Evolutionary conservation across 2,797 vertebrate genomes (phyloP).

Genomic region (Thunnus albacares): DNA sequence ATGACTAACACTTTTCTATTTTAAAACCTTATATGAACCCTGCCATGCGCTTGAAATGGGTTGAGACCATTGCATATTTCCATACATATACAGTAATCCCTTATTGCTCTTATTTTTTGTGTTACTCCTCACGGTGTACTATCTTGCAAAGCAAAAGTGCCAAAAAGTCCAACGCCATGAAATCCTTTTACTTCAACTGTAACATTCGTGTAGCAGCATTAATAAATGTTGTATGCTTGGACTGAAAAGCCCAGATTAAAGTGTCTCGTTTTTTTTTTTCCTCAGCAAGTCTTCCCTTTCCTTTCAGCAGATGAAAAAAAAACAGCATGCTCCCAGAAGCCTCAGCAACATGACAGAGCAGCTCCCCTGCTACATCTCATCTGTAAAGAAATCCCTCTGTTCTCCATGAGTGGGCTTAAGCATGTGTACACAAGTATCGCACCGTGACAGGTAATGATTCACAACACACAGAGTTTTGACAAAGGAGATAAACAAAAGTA

Average conservation of each 20-base stretch:
- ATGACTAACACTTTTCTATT: not conserved
- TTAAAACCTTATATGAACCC: constrained; percentile 16
- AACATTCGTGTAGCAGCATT: constrained; percentile 73
- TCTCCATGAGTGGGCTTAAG: constrained; percentile 75
- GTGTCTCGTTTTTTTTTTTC: constrained; percentile 39
- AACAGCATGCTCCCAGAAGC: constrained; percentile 71
- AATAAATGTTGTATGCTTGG: constrained; percentile 75
- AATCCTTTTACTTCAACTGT: constrained; percentile 78
- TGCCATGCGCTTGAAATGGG: constrained; percentile 56
- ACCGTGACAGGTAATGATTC: constrained; percentile 78
- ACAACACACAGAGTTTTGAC: constrained; percentile 64
- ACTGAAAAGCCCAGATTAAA: constrained; percentile 77
- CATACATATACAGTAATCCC: constrained; percentile 59
- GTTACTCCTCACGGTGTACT: constrained; percentile 43
- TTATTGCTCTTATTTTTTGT: constrained; percentile 58
- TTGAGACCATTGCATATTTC: constrained; percentile 57
- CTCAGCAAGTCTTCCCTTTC: constrained; percentile 49
- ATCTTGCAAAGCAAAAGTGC: constrained; percentile 60
- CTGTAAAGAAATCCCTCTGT: constrained; percentile 80
- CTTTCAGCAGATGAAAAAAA: constrained; percentile 63
- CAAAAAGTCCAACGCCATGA: constrained; percentile 69
- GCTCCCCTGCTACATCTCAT: constrained; percentile 77
- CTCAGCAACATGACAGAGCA: constrained; percentile 74
- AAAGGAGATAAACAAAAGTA: constrained; percentile 66
- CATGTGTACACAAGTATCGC: constrained; percentile 75